These are phyloP conservation scores for Eurytoma adleriae DNA, from an alignment of 2,888 invertebrate genomes.

Conservation along the genomic window DNA sequence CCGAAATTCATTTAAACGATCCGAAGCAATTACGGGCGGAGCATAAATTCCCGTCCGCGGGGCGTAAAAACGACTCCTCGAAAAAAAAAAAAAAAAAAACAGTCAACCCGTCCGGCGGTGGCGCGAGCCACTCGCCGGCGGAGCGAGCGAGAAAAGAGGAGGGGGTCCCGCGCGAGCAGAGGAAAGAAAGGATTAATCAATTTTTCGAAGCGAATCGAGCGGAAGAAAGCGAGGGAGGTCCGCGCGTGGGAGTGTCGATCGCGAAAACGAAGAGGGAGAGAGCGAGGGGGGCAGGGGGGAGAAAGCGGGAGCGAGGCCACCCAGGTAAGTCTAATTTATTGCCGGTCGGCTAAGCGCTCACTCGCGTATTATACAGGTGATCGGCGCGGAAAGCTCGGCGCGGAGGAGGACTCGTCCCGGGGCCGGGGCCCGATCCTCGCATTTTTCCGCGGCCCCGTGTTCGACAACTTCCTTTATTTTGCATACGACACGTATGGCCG, in stretches of 20 bases:
- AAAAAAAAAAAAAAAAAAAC: background rate
- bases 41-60: constrained; percentile 50
- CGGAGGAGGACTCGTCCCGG: constrained; percentile 12
- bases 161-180: background rate
- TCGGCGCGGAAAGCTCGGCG: constrained; percentile 22
- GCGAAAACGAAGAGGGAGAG: constrained; percentile 15
- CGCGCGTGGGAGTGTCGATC: constrained; percentile 53
- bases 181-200: constrained; percentile 55
- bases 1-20: constrained; percentile 48
- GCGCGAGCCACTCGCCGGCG: background rate
- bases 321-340: constrained; percentile 56
- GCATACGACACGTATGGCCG: constrained; percentile 37
- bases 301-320: constrained; percentile 40
- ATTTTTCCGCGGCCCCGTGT: background rate
- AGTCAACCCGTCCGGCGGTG: background rate
- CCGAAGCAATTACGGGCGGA: constrained; percentile 51
- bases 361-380: constrained; percentile 46
- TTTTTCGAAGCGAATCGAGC: constrained; percentile 51
- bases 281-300: background rate
- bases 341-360: constrained; percentile 40
- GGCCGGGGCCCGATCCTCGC: constrained; percentile 17
- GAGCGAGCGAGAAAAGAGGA: background rate
- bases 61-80: constrained; percentile 19
- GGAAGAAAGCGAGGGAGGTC: constrained; percentile 13
- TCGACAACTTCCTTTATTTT: constrained; percentile 54